These are phyloP conservation scores for Papilio polyxenes DNA, from an alignment of 1,140 invertebrate genomes.

Conservation along the genomic window DNA sequence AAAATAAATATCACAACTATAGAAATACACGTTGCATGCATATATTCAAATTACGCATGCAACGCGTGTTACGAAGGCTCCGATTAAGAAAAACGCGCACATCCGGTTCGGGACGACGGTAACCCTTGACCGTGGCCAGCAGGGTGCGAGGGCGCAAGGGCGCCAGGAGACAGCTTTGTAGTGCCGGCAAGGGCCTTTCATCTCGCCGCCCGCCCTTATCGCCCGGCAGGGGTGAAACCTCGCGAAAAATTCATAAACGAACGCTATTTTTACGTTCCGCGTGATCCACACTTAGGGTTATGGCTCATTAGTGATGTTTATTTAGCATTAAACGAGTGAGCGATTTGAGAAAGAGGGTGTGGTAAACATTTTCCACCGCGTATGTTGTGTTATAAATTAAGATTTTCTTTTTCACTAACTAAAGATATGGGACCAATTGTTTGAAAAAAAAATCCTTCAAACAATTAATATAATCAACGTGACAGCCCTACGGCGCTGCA, in stretches of 20 bases:
- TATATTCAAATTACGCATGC: neutral
- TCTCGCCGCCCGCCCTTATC: conserved; percentile 35
- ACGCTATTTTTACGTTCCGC: conserved; percentile 33
- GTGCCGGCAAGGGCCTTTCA: conserved; percentile 35
- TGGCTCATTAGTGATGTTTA: conserved; percentile 28
- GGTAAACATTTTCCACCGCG: too few species aligned
- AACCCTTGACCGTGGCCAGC: conserved; percentile 37
- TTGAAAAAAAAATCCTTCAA: neutral
- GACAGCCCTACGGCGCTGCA: conserved; percentile 28
- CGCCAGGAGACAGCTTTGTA: conserved; percentile 37
- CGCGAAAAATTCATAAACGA: conserved; percentile 33
- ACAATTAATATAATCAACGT: neutral
- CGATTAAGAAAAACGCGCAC: conserved; percentile 13
- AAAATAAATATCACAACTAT: neutral
- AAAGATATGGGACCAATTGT: too few species aligned
- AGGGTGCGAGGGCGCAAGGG: conserved; percentile 27
- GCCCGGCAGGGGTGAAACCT: conserved; percentile 17
- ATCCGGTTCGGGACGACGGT: conserved; percentile 20
- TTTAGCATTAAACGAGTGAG: conserved; percentile 23
- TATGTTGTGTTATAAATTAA: too few species aligned
- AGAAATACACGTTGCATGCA: neutral
- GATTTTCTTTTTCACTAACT: too few species aligned
- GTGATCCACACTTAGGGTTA: conserved; percentile 22
- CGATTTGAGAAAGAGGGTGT: neutral
- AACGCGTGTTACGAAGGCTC: neutral